Evolutionary conservation across 2,888 invertebrate genomes (phyloP).

Genomic region (Sesia bembeciformis): DNA sequence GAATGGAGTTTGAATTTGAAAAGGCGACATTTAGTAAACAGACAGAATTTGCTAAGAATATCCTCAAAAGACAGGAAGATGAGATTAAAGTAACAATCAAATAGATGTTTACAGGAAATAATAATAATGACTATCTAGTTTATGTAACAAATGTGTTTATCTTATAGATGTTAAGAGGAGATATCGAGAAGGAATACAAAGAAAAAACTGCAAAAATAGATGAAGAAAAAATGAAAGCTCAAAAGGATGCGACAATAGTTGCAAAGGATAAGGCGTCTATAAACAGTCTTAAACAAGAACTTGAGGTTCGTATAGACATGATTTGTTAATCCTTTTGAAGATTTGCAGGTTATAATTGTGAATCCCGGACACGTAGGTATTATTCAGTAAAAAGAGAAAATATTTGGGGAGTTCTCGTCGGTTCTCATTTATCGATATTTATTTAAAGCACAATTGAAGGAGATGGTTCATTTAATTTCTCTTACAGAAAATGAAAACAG

Average conservation of each 20-base stretch:
- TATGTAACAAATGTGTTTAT: not conserved
- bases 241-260: conserved; percentile 41
- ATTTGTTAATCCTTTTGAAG: not conserved
- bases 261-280: conserved; percentile 53
- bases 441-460: not conserved
- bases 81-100: conserved; percentile 67
- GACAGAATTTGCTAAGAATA: conserved; percentile 71
- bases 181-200: conserved; percentile 54
- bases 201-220: conserved; percentile 55
- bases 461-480: not conserved
- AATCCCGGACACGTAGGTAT: too few relatives aligned
- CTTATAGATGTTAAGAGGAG: conserved; percentile 47
- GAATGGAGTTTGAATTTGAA: conserved; percentile 75
- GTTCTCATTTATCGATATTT: not conserved
- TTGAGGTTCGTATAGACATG: conserved; percentile 36
- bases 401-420: too few relatives aligned
- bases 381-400: not conserved
- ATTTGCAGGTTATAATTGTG: too few relatives aligned
- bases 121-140: not conserved
- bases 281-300: conserved; percentile 48
- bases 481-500: conserved; percentile 55
- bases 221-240: conserved; percentile 43
- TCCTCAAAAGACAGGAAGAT: conserved; percentile 74
- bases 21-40: conserved; percentile 76
- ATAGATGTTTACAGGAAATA: not conserved